These are phyloP conservation scores for Caenorhabditis panamensis DNA, from an alignment of 2,888 invertebrate species.

Conservation along the genomic window DNA sequence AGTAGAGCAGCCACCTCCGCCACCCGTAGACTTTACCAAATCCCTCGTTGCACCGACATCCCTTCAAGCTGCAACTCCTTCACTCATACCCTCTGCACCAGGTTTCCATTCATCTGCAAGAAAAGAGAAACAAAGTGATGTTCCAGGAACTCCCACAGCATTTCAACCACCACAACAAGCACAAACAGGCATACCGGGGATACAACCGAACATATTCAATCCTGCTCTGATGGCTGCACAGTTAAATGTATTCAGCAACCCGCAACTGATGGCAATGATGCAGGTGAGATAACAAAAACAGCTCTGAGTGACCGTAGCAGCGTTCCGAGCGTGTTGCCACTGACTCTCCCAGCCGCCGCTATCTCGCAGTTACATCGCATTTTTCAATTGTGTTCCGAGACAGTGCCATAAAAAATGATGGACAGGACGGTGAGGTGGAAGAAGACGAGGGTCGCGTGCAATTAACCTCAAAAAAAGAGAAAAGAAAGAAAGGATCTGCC, in stretches of 20 bases:
- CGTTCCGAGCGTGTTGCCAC: too few relatives aligned
- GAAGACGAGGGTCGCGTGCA: slow-evolving; percentile 15
- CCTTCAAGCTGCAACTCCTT: slow-evolving; percentile 11
- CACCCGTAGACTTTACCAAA: slow-evolving; percentile 46
- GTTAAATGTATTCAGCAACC: slow-evolving; percentile 69
- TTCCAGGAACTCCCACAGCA: slow-evolving; percentile 42
- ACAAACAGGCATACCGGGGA: slow-evolving; percentile 21
- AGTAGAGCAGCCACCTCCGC: slow-evolving; percentile 55
- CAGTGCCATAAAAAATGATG: slow-evolving; percentile 21
- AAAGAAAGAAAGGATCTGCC: slow-evolving; percentile 9
- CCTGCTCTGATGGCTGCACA: slow-evolving; percentile 75
- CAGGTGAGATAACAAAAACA: slow-evolving; percentile 62
- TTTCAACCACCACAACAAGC: slow-evolving; percentile 49
- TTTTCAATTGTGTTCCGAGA: slow-evolving; percentile 2
- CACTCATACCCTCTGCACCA: slow-evolving; percentile 31
- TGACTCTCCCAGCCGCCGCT: too few relatives aligned
- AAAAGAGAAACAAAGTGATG: too few relatives aligned
- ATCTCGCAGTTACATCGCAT: slow-evolving; percentile 3
- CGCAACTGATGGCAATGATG: slow-evolving; percentile 70
- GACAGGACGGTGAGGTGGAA: neutral
- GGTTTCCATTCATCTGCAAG: too few relatives aligned
- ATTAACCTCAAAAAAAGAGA: slow-evolving; percentile 26
- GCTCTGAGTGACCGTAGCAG: too few relatives aligned
- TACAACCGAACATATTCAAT: slow-evolving; percentile 59
- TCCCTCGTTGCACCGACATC: slow-evolving; percentile 28